Base-by-base conservation (phyloP, 2,797 vertebrate genomes). In the Eulemur rubriventer region DNA sequence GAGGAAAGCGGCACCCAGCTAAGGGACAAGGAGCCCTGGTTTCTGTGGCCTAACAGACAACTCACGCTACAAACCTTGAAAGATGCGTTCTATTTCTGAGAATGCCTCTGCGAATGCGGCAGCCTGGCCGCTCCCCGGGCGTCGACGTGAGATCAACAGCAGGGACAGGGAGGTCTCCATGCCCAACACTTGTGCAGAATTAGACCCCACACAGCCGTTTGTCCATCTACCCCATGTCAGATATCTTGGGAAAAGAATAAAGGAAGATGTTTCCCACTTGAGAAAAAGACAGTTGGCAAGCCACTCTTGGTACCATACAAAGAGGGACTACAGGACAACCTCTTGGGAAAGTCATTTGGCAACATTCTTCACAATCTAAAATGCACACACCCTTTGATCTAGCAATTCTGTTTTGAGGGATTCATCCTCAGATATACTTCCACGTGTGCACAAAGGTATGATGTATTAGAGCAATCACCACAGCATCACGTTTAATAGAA, bases 381-480 rank as follows among this genome's bases (percentile, higher is more conserved):
- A 79, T 30, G 73, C 52, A 38, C 52, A 33, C n/a, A 33, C 67
- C 33, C 94, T 97, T 93, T 90, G 93, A 96, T 95, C 85, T 91
- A 20, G 73, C 33, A 52, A 57, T 59, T 76, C 46, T n/a, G 52
- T 14, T 59, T 43, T 55, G 8, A 61, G 20, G 61, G 90, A 80
- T 70, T 48, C 26, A 2, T 41, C 30, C 63, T 63, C 16, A 55
- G 69, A 82, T 20, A 46, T 2, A 10, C 52, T 43, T 65, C 50
- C 92, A 94, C 87, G 81, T 59, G 81, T 72, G 81, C 59, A n/a
- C 33, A 10, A 26, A 69, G 55, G 65, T 10, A 26, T 14, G 10
- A 55, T 2, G 59, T 26, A n/a, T 0, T 46, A 50, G 70, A 18
- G 33, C 73, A 14, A 12, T 78, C 22, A 24, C 26, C 2, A 35